Conservation (phyloP, 2,888 invertebrate genomes). For the Papilio protenor region DNA sequence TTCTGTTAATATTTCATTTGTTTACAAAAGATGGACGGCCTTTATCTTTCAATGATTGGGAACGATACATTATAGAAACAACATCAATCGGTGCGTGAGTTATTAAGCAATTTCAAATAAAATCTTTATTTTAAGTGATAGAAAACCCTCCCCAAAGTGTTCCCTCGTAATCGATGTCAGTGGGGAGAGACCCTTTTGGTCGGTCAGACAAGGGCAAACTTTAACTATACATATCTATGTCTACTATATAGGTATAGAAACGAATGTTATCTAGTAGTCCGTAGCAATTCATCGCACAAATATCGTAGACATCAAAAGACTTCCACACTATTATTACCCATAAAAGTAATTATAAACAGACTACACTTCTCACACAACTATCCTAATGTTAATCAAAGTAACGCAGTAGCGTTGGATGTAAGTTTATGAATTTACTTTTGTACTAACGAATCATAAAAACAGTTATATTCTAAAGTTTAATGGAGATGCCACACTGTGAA, state of each 20-base stretch:
- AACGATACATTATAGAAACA: background rate
- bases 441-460: background rate
- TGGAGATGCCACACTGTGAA: background rate
- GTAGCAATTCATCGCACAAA: background rate
- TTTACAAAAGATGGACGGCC: conserved; percentile 12
- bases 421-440: background rate
- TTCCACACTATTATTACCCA: background rate
- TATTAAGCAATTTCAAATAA: conserved; percentile 1
- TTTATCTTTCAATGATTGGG: background rate
- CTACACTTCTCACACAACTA: background rate
- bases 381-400: background rate
- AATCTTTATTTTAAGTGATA: background rate
- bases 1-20: background rate
- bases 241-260: background rate
- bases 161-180: conserved; percentile 27
- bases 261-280: background rate
- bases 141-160: background rate
- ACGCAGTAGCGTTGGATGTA: background rate
- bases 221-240: background rate
- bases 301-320: background rate
- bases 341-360: conserved; percentile 2
- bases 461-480: background rate
- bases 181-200: conserved; percentile 22
- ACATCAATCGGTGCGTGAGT: background rate
- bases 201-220: background rate